Evolutionary conservation across 2,888 invertebrate species (phyloP).

Genomic region (Bellardia pandia): DNA sequence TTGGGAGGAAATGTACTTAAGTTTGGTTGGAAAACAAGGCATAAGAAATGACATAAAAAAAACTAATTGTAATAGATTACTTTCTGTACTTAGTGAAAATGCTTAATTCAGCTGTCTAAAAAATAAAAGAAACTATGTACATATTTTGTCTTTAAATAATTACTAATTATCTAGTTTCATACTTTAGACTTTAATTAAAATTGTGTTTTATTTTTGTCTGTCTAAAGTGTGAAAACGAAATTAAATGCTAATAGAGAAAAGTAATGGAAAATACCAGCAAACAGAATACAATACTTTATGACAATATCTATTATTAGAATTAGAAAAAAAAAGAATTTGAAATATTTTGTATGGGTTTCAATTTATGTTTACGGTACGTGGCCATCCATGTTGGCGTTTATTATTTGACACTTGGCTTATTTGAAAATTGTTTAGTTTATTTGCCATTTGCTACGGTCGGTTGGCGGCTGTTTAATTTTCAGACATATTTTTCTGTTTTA

Average conservation of each 20-base stretch:
- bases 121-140: too few species aligned
- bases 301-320: not conserved
- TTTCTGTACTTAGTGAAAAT: too few species aligned
- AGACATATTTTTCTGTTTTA: not conserved
- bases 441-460: not conserved
- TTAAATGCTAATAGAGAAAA: too few species aligned
- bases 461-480: not conserved
- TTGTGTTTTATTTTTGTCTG: too few species aligned
- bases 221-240: too few species aligned
- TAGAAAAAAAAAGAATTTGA: not conserved
- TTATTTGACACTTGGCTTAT: slow-evolving; percentile 32
- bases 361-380: slow-evolving; percentile 14
- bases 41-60: too few species aligned
- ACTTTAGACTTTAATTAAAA: too few species aligned
- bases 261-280: too few species aligned
- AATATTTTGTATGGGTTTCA: not conserved
- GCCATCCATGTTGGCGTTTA: slow-evolving; percentile 2
- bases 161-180: too few species aligned
- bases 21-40: not conserved
- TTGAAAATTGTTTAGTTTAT: slow-evolving; percentile 7
- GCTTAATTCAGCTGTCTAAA: too few species aligned
- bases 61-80: too few species aligned
- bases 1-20: not conserved
- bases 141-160: too few species aligned
- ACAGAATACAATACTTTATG: not conserved